Conservation (phyloP, 2,113 vertebrate species). For the Labeo catla region DNA sequence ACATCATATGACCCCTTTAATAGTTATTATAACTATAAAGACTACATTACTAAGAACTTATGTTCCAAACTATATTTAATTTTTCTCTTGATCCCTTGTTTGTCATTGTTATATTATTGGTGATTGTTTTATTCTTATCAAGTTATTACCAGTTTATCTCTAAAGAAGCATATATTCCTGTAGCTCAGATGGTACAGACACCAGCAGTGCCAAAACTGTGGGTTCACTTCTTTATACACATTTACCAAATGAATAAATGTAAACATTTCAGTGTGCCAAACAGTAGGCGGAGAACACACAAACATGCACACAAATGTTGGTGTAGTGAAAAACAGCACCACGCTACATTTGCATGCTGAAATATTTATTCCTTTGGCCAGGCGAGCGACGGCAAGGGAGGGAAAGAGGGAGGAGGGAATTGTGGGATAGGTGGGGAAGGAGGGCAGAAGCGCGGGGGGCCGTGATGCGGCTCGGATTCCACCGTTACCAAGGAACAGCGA, state of each 20-base stretch:
- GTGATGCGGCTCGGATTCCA: constrained; percentile 64
- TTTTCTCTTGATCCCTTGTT: not conserved
- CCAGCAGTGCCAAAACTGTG: not conserved
- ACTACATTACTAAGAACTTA: too few relatives aligned
- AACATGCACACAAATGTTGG: constrained; percentile 15
- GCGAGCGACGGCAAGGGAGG: constrained; percentile 9
- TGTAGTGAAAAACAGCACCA: constrained; percentile 45
- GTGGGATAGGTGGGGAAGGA: constrained; percentile 12
- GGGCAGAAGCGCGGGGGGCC: constrained; percentile 41
- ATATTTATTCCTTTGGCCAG: constrained; percentile 66
- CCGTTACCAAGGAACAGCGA: constrained; percentile 74
- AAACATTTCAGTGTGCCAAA: not conserved
- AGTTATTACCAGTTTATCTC: not conserved
- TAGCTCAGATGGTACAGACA: not conserved
- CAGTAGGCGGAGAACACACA: not conserved
- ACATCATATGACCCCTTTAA: too few relatives aligned
- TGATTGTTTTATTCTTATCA: too few relatives aligned
- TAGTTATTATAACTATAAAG: too few relatives aligned
- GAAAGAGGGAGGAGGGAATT: constrained; percentile 10
- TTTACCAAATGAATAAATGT: not conserved
- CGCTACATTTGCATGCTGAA: constrained; percentile 65
- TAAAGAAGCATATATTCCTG: not conserved
- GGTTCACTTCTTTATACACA: not conserved
- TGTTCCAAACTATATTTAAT: too few relatives aligned
- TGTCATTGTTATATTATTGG: not conserved